Conservation (phyloP, 2,888 invertebrate genomes). For the Oscheius sp. region DNA sequence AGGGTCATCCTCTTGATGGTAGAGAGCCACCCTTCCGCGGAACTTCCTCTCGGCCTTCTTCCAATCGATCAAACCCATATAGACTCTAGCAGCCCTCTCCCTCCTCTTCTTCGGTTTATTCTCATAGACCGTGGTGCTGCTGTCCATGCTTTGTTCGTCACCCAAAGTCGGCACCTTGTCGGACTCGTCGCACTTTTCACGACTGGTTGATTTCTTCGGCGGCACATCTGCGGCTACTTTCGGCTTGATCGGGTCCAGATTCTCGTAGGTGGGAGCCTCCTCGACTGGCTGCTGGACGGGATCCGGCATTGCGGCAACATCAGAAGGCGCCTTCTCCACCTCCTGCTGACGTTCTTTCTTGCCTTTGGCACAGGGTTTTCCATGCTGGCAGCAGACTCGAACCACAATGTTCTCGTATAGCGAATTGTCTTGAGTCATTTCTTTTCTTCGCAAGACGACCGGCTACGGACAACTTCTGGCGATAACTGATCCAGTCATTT, state of each 20-base stretch:
- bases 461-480: too few species aligned
- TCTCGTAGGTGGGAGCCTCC: constrained; percentile 10
- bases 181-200: too few species aligned
- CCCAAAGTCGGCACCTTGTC: too few species aligned
- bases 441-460: too few species aligned
- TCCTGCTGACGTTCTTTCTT: background rate
- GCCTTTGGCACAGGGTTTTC: constrained; percentile 17
- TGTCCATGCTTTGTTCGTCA: too few species aligned
- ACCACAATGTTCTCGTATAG: constrained; percentile 3
- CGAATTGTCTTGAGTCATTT: background rate
- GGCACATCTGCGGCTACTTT: background rate
- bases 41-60: constrained; percentile 9
- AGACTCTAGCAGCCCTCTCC: background rate
- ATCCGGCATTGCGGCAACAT: background rate
- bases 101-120: background rate
- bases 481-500: background rate
- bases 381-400: constrained; percentile 14
- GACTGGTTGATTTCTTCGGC: too few species aligned
- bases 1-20: constrained; percentile 1
- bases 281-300: background rate
- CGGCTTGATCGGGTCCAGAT: constrained; percentile 5
- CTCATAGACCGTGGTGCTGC: background rate
- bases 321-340: background rate
- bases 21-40: background rate
- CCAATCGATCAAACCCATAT: constrained; percentile 3